Evolutionary conservation across 1,140 invertebrate genomes (phyloP), one percentile per base, ranked within the genome.

Genomic region (Penaeus japonicus): DNA sequence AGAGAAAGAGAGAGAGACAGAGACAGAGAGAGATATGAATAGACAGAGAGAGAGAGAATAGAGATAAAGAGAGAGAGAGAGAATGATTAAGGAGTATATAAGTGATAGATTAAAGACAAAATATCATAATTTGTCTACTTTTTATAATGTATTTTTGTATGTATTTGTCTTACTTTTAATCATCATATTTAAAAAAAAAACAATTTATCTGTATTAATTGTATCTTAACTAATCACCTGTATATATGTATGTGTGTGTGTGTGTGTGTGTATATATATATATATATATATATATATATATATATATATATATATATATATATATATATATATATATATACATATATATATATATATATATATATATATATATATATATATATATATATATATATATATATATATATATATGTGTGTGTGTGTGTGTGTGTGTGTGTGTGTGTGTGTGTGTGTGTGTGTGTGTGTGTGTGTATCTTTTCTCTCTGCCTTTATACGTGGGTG

Each of bases 331-430:
- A 70, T 70, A 70, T 70, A 70, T 70, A 70, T 70, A 70, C 22
- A 70, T 70, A 70, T 70, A 70, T 70, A 70, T 70, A 70, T 70
- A 70, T 70, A 70, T 70, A 70, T 70, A 70, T 70, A 70, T 70
- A 70, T 70, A 70, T 70, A 17, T 70, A 70, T 70, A 17, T 70
- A 70, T 70, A 70, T 70, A 70, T 70, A 70, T 70, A 70, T 70
- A 70, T 70, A 70, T 70, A 70, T 70, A 70, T 70, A 70, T 70
- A 70, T 70, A 70, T 70, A 70, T 70, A 70, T 70, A 70, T 70
- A 22, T 70, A 70, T 70, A 12, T 65, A 12, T 65, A 12, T 65
- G 27, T 65, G 27, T 70, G 32, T 70, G 12, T 70, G 12, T 39
- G 35, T 39, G 35, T 39, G 7, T 39, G 7, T 22, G 22, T 70